A percentile compares a stretch with the other conserved stretches of the same genome.
Evolutionary conservation across 1,140 invertebrate species (phyloP).

Genomic region (Pararge aegeria): DNA sequence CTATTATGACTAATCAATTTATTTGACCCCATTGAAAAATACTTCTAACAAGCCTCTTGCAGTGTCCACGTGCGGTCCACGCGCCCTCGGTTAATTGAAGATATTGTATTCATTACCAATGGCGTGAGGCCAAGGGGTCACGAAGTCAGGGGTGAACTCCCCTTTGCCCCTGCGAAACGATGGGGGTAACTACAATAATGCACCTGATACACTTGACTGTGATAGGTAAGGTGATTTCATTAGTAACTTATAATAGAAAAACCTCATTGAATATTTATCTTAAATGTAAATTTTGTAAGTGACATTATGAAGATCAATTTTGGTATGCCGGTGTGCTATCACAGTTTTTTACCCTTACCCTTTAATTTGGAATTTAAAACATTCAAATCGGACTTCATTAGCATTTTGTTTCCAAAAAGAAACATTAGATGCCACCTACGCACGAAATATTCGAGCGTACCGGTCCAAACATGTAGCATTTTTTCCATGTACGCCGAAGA

Average conservation of each 20-base stretch:
- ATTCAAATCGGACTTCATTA: constrained; percentile 47
- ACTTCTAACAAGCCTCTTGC: background rate
- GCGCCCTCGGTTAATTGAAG: constrained; percentile 42
- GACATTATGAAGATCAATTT: background rate
- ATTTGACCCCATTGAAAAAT: background rate
- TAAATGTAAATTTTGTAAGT: background rate
- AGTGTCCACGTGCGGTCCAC: constrained; percentile 49
- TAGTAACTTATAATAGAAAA: background rate
- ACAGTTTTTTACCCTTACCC: background rate
- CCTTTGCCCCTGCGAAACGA: background rate
- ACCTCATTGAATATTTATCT: background rate
- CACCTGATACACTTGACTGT: constrained; percentile 22
- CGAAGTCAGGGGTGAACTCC: constrained; percentile 12
- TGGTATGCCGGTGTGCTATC: background rate
- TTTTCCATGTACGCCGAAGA: constrained; percentile 70
- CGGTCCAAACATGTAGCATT: constrained; percentile 74
- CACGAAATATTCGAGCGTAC: constrained; percentile 64
- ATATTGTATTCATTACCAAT: constrained; percentile 52
- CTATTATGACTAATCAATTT: background rate
- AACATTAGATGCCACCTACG: constrained; percentile 72
- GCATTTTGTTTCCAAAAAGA: constrained; percentile 65
- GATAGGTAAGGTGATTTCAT: constrained; percentile 1
- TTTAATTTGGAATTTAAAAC: constrained; percentile 21
- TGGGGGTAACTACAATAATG: constrained; percentile 29
- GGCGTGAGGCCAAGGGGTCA: constrained; percentile 41